These are phyloP conservation scores for Anthoptus insignis DNA, from an alignment of 2,888 invertebrate species.

Conservation along the genomic window DNA sequence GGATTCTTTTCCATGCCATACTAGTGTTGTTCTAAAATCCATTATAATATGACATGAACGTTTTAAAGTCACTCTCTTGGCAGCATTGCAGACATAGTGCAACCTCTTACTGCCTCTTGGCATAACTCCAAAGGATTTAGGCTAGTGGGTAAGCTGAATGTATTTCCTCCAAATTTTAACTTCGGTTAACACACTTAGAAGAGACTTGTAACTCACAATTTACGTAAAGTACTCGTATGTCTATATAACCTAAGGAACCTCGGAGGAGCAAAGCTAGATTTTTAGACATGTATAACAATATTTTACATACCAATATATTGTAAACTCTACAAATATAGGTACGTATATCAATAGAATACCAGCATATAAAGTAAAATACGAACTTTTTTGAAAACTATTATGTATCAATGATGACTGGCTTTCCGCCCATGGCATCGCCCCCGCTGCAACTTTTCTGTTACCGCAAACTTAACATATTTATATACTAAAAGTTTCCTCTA, in stretches of 20 bases:
- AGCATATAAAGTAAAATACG: no score
- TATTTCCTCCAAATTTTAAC: background rate
- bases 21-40: background rate
- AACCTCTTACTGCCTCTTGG: conserved; percentile 17
- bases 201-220: background rate
- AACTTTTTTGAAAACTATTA: no score
- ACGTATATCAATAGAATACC: no score
- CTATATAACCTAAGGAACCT: no score
- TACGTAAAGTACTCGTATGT: background rate
- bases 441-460: no score
- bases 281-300: background rate
- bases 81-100: background rate
- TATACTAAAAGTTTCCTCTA: no score
- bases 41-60: background rate
- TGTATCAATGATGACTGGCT: no score
- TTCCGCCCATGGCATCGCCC: no score
- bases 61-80: conserved; percentile 1
- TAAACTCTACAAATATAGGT: no score
- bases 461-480: no score
- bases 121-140: conserved; percentile 23
- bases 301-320: no score
- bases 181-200: background rate
- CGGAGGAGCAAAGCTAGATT: no score
- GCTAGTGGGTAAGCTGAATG: conserved; percentile 22
- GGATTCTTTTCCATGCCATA: background rate